Conservation (phyloP, 1,140 invertebrate species). For the Atopsyche davidsoni region DNA sequence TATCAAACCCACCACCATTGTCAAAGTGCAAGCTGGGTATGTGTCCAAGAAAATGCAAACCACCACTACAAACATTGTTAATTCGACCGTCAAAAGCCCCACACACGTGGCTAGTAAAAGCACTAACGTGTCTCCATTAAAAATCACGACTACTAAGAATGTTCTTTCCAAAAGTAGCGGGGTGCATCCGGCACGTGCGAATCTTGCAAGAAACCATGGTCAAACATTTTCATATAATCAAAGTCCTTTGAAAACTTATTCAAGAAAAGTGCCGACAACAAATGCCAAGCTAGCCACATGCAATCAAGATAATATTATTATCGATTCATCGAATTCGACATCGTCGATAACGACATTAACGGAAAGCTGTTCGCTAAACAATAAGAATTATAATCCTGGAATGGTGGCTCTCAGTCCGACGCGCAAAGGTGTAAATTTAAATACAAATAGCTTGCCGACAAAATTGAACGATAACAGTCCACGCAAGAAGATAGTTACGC, state of each 20-base stretch:
- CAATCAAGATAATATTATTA: conserved; percentile 6
- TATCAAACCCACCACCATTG: conserved; percentile 13
- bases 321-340: conserved; percentile 31
- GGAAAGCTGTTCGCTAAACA: conserved; percentile 43
- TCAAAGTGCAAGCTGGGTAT: conserved; percentile 20
- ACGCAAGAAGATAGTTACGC: conserved; percentile 41
- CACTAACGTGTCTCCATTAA: conserved; percentile 5
- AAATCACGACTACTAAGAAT: conserved; percentile 2
- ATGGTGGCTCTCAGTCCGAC: not conserved
- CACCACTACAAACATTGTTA: not conserved
- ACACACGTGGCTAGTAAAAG: conserved; percentile 2
- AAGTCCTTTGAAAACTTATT: conserved; percentile 14
- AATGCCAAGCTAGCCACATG: conserved; percentile 3
- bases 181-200: conserved; percentile 16
- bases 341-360: conserved; percentile 42
- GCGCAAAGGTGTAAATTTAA: not conserved
- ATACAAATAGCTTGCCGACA: conserved; percentile 12
- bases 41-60: conserved; percentile 15
- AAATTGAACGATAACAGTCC: conserved; percentile 30
- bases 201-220: conserved; percentile 23
- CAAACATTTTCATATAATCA: conserved; percentile 15
- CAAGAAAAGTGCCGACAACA: conserved; percentile 11
- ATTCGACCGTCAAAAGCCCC: conserved; percentile 2
- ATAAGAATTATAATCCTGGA: conserved; percentile 34
- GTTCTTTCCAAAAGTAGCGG: conserved; percentile 7